Base-by-base conservation (phyloP, 2,888 invertebrate genomes). In the Synergus itoensis region DNA sequence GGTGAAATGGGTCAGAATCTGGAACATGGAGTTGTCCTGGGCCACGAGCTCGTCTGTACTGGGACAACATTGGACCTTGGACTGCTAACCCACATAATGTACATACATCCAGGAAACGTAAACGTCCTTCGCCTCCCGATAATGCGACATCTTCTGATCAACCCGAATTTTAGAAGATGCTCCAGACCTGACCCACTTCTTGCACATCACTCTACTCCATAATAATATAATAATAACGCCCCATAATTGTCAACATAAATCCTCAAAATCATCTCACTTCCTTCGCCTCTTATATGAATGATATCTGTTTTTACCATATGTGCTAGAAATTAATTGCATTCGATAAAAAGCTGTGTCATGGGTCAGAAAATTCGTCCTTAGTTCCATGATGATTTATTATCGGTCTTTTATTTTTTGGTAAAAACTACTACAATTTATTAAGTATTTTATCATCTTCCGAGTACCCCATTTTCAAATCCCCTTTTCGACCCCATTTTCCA, bases 51-150 rank as follows among this genome's bases (percentile, higher is more conserved):
- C 78, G 21, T 43, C 82, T 79, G 81, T 80, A 79, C 82, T 84
- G 80, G 85, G 82, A 82, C 81, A 64, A 80, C 79, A 53, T 73
- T 78, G 62, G 80, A 85, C 87, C 87, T 87, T 87, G 88, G 76
- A 84, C 87, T 82, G 79, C 82, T 87, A 83, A 87, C 87, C 87
- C 79, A 87, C 69, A 87, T 87, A 86, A 84, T 82, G 73, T 77
- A 78, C 76, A 62, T 73, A 43, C 78, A 62, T 62, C 67, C 79
- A 81, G 80, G 77, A 79, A 80, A 82, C 83, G 69, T 60, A 75
- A 79, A 62, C 79, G 85, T 85, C 87, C 83, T 87, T 84, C 84
- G 80, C 75, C 80, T 81, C 80, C 82, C 86, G 81, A 87, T 82
- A 85, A 80, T 80, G 53, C 73, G 57, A 53, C 9, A 18, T 69